Base-by-base conservation (phyloP, 2,888 invertebrate genomes). In the Nephrotoma appendiculata region DNA sequence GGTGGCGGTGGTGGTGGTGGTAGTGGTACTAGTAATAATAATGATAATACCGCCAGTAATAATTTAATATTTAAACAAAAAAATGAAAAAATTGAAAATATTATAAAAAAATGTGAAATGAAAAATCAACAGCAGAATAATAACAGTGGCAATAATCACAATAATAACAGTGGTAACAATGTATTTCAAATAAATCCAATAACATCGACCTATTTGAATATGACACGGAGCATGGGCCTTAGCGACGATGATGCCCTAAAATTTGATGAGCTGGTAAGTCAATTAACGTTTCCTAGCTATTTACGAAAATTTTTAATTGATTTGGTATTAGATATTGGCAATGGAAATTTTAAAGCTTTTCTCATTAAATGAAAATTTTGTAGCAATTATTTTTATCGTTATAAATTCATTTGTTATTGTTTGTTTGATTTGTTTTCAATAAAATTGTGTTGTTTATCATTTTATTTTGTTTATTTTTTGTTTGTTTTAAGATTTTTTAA, bases 191-290 rank as follows among this genome's bases (percentile, higher is more conserved):
- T 96, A 89, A 94, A 97, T 89, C 97, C 98, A 85, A 97, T 97
- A 89, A 98, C 97, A 86, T 97, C 97, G 86, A 96, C 97, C 48
- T 97, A 97, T 92, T 92, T 98, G 91, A 96, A 96, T 91, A 95
- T 96, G 90, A 96, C 96, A 93, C 93, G 96, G 90, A 95, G 93
- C 91, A 92, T 96, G 91, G 95, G 94, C 87, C 91, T 94, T 89
- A 91, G 93, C 90, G 93, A 94, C 90, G 93, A 94, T 89, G 93
- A 94, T 89, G 94, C 94, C 6, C 89, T 94, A 88, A 92, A 93
- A 89, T 92, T 94, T 88, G 93, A 94, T 89, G 93, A 93, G 90
- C 92, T 93, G 92, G 94, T 94, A 91, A 93, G 94, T 93, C 90
- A 91, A 88, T 90, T 91, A 41, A 84, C 84, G 15, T 84, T 42